These are phyloP conservation scores for Drosophila sproati DNA, from an alignment of 1,140 invertebrate genomes.

Conservation along the genomic window DNA sequence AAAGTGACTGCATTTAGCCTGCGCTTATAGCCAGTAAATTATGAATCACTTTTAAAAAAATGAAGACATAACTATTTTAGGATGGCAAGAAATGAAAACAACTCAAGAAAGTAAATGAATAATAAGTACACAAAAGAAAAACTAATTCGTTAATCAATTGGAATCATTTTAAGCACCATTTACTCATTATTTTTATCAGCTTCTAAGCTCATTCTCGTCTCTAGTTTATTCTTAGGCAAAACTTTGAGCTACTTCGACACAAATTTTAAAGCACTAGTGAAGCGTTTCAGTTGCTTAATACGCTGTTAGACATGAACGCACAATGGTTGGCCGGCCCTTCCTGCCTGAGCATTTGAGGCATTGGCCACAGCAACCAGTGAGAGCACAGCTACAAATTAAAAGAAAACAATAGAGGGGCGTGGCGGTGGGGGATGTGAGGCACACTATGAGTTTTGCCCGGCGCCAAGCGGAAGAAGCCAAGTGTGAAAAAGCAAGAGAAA, in stretches of 20 bases:
- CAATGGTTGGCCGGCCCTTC: conserved; percentile 13
- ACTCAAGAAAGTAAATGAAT: too few species aligned
- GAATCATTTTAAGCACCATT: not conserved
- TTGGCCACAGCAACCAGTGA: conserved; percentile 12
- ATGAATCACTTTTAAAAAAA: too few species aligned
- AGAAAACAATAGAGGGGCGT: conserved; percentile 69
- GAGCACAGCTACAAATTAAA: conserved; percentile 67
- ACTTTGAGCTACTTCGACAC: conserved; percentile 8
- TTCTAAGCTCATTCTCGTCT: not conserved
- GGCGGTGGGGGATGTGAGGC: not conserved
- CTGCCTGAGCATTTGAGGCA: conserved; percentile 17
- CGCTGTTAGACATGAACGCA: conserved; percentile 21
- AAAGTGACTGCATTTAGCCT: too few species aligned
- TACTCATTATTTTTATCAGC: not conserved
- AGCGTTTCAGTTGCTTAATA: conserved; percentile 24
- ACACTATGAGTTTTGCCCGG: conserved; percentile 44
- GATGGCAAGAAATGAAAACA: too few species aligned
- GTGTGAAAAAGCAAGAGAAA: conserved; percentile 79
- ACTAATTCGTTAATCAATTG: too few species aligned
- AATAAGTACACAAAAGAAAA: too few species aligned
- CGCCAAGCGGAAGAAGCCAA: conserved; percentile 74
- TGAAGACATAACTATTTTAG: too few species aligned
- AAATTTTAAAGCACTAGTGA: not conserved
- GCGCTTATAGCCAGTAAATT: too few species aligned
- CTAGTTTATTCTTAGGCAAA: not conserved